Conservation (phyloP, 2,113 vertebrate species). For the Cardinalis cardinalis region DNA sequence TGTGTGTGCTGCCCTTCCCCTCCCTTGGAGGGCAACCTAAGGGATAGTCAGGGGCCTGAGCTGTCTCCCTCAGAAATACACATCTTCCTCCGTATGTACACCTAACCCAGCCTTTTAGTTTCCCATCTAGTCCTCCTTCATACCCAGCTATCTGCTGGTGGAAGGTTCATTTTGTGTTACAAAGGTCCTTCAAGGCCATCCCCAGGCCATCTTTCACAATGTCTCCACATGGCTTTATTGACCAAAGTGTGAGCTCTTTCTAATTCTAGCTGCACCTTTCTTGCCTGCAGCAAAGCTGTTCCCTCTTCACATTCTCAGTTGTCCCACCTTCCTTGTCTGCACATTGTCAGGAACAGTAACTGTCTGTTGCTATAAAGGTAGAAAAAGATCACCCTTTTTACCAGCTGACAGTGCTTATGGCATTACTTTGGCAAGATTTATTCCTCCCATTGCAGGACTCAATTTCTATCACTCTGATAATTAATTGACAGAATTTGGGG, state of each 20-base stretch:
- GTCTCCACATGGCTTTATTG: background rate
- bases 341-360: background rate
- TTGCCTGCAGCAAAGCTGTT: slow-evolving; percentile 20
- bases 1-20: background rate
- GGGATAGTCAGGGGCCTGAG: background rate
- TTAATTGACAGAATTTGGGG: background rate
- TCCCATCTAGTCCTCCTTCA: background rate
- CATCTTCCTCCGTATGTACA: background rate
- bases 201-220: background rate
- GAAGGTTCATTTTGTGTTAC: background rate
- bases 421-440: background rate
- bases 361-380: background rate
- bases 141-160: background rate
- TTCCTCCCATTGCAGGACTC: background rate
- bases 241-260: background rate
- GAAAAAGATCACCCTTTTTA: background rate
- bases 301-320: background rate
- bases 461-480: background rate
- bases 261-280: slow-evolving; percentile 19
- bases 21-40: background rate
- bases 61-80: background rate
- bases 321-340: background rate
- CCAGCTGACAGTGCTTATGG: background rate
- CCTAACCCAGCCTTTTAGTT: background rate
- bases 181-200: background rate